A percentile compares a stretch with the other conserved stretches of the same genome.
Conservation (phyloP, 2,113 vertebrate genomes). For the Tylochromis polylepis region DNA sequence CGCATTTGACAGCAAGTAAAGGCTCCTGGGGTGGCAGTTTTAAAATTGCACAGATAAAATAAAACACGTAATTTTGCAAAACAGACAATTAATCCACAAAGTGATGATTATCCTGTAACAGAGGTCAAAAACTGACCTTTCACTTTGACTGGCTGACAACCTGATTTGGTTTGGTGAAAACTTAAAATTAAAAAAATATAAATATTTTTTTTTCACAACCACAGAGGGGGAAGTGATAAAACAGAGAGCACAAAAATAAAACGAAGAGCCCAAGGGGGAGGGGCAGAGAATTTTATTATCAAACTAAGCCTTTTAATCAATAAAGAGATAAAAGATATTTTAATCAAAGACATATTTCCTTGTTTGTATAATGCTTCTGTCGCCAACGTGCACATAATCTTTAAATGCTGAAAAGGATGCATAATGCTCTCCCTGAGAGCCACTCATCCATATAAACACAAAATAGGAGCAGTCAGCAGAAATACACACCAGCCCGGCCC, state of each 20-base stretch:
- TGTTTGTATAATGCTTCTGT: conserved; percentile 64
- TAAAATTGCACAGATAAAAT: neutral
- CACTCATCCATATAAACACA: conserved; percentile 69
- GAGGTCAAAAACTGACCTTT: neutral
- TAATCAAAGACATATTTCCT: conserved; percentile 77
- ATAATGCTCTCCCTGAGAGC: conserved; percentile 65
- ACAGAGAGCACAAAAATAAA: conserved; percentile 1
- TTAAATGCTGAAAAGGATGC: conserved; percentile 71
- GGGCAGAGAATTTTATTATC: conserved; percentile 65
- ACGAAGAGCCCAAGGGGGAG: conserved; percentile 28
- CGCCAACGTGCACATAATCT: conserved; percentile 61
- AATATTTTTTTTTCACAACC: neutral
- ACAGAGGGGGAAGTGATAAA: neutral
- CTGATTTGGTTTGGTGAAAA: neutral
- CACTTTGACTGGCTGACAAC: neutral
- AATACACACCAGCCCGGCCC: conserved; percentile 69
- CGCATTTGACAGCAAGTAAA: neutral
- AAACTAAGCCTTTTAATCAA: conserved; percentile 79
- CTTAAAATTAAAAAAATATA: neutral
- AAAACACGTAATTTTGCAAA: neutral
- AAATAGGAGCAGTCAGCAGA: conserved; percentile 81
- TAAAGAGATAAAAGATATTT: conserved; percentile 80
- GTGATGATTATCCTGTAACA: neutral
- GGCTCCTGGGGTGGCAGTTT: neutral
- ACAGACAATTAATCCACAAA: neutral